Evolutionary conservation across 2,888 invertebrate genomes (phyloP).

Genomic region (Stictocephala bisonia): DNA sequence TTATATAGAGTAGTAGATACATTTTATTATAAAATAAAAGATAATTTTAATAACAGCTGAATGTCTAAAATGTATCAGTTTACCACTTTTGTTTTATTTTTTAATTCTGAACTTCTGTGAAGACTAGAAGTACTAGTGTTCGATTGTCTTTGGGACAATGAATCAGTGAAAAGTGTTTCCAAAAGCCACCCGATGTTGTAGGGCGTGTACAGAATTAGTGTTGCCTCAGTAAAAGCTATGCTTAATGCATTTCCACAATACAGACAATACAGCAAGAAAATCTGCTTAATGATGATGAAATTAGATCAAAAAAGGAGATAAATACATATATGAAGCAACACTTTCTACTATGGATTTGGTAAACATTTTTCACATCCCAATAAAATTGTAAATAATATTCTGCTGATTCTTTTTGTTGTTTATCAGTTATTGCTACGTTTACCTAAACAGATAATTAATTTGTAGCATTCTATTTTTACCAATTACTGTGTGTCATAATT

Average conservation of each 20-base stretch:
- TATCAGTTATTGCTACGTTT: too few species aligned
- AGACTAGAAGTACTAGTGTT: conserved; percentile 39
- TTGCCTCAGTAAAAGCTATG: too few species aligned
- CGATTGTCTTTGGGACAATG: conserved; percentile 9
- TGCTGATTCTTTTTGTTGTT: too few species aligned
- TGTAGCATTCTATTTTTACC: too few species aligned
- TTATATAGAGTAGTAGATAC: too few species aligned
- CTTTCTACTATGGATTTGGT: conserved; percentile 37
- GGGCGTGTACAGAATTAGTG: conserved; percentile 17
- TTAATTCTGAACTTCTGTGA: conserved; percentile 8
- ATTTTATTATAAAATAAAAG: not conserved
- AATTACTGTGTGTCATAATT: too few species aligned
- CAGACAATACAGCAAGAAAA: too few species aligned
- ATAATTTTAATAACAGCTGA: not conserved
- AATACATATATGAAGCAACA: conserved; percentile 4
- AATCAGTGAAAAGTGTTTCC: conserved; percentile 23
- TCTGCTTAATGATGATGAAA: too few species aligned
- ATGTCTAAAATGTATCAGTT: not conserved
- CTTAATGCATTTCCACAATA: too few species aligned
- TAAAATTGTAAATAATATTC: not conserved
- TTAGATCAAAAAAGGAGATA: too few species aligned
- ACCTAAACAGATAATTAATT: too few species aligned
- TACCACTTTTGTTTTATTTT: conserved; percentile 26
- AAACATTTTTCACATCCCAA: conserved; percentile 30
- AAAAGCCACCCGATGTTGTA: conserved; percentile 26